A percentile compares a stretch with the other conserved stretches of the same genome.
phyloP scores from a whole-genome alignment of 2,888 invertebrate genomes.

The Agrotis exclamationis region DNA sequence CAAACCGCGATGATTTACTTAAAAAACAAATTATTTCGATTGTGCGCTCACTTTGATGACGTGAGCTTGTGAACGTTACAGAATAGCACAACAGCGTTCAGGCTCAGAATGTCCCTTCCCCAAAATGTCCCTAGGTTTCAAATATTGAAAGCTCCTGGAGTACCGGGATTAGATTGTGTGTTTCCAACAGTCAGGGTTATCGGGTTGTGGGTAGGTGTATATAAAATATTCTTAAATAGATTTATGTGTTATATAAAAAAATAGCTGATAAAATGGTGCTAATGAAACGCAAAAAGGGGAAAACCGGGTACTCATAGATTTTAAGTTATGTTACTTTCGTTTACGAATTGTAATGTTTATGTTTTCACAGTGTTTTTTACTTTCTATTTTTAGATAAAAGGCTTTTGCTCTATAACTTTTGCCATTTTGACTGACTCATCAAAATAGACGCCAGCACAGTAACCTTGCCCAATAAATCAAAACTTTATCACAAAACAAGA shows the following conservation, averaged over 20 bases:
- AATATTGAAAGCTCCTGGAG: too few species aligned
- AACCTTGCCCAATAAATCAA: too few species aligned
- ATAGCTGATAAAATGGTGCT: constrained; percentile 87
- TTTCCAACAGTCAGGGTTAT: constrained; percentile 78
- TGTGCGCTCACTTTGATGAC: too few species aligned
- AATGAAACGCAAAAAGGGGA: constrained; percentile 73
- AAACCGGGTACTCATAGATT: constrained; percentile 72
- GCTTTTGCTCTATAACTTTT: background rate
- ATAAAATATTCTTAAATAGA: constrained; percentile 11
- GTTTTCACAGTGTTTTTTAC: background rate
- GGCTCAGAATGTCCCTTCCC: too few species aligned
- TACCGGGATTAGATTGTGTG: constrained; percentile 55
- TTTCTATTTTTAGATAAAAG: background rate
- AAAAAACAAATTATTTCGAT: too few species aligned
- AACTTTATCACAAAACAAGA: too few species aligned
- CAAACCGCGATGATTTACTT: too few species aligned
- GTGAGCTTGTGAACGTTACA: too few species aligned
- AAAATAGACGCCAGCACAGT: too few species aligned
- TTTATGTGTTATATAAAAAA: constrained; percentile 29
- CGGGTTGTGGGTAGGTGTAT: constrained; percentile 76
- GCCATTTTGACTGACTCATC: background rate
- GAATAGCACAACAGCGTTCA: too few species aligned
- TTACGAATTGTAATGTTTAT: constrained; percentile 21
- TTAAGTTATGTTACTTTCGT: constrained; percentile 33
- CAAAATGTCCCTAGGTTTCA: too few species aligned